phyloP scores from a whole-genome alignment of 1,140 invertebrate genomes.

The Anagrus nilaparvatae region DNA sequence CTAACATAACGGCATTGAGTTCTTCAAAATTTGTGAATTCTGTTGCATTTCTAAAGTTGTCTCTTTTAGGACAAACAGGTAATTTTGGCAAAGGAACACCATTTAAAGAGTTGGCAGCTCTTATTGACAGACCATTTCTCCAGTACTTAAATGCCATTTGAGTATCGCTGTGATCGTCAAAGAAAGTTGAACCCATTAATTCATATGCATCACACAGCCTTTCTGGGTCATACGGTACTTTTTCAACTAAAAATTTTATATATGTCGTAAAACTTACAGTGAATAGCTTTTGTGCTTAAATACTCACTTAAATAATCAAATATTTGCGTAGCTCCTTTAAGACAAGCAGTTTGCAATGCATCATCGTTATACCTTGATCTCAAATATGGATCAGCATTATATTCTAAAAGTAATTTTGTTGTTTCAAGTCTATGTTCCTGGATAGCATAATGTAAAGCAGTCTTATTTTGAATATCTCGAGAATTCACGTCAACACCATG shows the following conservation, averaged over 20 bases:
- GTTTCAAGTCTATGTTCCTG: conserved; percentile 82
- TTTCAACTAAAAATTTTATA: conserved; percentile 32
- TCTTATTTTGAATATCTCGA: conserved; percentile 81
- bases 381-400: conserved; percentile 69
- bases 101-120: conserved; percentile 31
- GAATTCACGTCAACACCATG: conserved; percentile 76
- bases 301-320: conserved; percentile 62
- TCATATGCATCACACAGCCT: conserved; percentile 74
- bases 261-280: no score
- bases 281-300: no score
- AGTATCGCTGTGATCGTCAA: conserved; percentile 72
- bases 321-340: conserved; percentile 76
- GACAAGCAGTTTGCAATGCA: conserved; percentile 79
- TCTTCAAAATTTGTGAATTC: conserved; percentile 66
- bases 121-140: conserved; percentile 53
- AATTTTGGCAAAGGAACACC: conserved; percentile 42
- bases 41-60: conserved; percentile 51
- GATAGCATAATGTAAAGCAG: conserved; percentile 88
- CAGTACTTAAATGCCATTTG: conserved; percentile 54
- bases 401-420: conserved; percentile 66
- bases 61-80: conserved; percentile 45
- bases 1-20: conserved; percentile 57
- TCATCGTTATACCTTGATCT: conserved; percentile 78
- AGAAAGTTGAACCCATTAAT: conserved; percentile 71
- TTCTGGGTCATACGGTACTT: conserved; percentile 49